These are phyloP conservation scores for Brachionus calyciflorus DNA, from an alignment of 1,140 invertebrate species.

Conservation along the genomic window DNA sequence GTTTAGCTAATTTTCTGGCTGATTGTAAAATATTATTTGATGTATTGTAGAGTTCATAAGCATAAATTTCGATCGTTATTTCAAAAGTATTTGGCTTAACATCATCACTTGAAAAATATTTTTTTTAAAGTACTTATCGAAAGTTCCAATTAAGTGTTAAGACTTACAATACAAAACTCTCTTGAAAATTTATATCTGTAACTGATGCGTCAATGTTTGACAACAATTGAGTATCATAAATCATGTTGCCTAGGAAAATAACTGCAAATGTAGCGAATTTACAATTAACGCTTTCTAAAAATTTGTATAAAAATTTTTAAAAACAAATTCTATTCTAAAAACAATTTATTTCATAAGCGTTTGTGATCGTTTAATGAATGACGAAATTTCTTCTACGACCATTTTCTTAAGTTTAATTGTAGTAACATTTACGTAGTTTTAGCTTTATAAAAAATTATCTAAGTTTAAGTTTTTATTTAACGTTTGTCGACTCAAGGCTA, in stretches of 20 bases:
- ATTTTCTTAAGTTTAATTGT: too few relatives aligned
- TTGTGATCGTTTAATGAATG: too few relatives aligned
- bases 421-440: too few relatives aligned
- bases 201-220: conserved; percentile 31
- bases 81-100: conserved; percentile 23
- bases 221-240: conserved; percentile 23
- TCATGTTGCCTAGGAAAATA: conserved; percentile 19
- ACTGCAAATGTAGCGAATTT: conserved; percentile 33
- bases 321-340: too few relatives aligned
- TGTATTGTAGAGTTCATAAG: conserved; percentile 31
- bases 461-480: too few relatives aligned
- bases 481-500: too few relatives aligned
- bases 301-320: too few relatives aligned
- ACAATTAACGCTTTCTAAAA: conserved; percentile 26
- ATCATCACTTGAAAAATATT: conserved; percentile 23
- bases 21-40: conserved; percentile 19
- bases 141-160: neutral
- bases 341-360: too few relatives aligned
- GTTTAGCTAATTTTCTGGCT: conserved; percentile 20
- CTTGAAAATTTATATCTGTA: conserved; percentile 1
- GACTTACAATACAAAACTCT: conserved; percentile 15
- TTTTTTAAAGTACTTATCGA: neutral
- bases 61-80: conserved; percentile 19
- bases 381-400: too few relatives aligned
- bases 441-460: too few relatives aligned